These are phyloP conservation scores for Pogonomyrmex barbatus DNA, from an alignment of 1,140 invertebrate species.

Conservation along the genomic window DNA sequence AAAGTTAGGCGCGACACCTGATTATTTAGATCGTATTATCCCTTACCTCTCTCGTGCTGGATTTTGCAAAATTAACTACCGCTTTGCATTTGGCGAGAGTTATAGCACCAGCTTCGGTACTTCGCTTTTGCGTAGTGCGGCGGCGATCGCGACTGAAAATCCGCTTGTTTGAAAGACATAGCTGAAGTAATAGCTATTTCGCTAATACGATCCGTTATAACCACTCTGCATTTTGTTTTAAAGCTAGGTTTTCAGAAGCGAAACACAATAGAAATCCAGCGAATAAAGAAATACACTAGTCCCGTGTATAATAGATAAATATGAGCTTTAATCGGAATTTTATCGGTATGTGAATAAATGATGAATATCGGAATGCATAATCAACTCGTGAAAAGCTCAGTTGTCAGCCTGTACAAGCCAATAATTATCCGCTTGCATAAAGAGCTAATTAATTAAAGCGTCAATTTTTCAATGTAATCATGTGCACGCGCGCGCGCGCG, in stretches of 20 bases:
- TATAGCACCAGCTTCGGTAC: slow-evolving; percentile 33
- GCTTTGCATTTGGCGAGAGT: slow-evolving; percentile 44
- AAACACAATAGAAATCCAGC: neutral
- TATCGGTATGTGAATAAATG: slow-evolving; percentile 12
- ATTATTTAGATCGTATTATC: slow-evolving; percentile 64
- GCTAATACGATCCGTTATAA: slow-evolving; percentile 35
- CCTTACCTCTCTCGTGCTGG: slow-evolving; percentile 43
- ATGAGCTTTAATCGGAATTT: slow-evolving; percentile 41
- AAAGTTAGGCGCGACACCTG: slow-evolving; percentile 59
- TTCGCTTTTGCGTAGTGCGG: neutral
- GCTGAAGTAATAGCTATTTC: slow-evolving; percentile 45
- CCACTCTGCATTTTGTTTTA: slow-evolving; percentile 42
- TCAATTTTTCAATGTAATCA: slow-evolving; percentile 46
- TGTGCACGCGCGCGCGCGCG: neutral
- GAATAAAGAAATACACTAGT: slow-evolving; percentile 18
- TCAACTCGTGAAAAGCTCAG: slow-evolving; percentile 3
- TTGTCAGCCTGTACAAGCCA: slow-evolving; percentile 29
- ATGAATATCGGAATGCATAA: slow-evolving; percentile 44
- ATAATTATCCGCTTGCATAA: slow-evolving; percentile 34
- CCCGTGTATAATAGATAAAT: neutral
- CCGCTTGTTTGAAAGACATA: slow-evolving; percentile 53
- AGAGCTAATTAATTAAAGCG: slow-evolving; percentile 59
- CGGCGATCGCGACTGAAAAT: slow-evolving; percentile 41
- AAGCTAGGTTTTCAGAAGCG: neutral
- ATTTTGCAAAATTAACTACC: slow-evolving; percentile 59